Base-by-base conservation (phyloP, 2,888 invertebrate species). In the Pandemis corylana region DNA sequence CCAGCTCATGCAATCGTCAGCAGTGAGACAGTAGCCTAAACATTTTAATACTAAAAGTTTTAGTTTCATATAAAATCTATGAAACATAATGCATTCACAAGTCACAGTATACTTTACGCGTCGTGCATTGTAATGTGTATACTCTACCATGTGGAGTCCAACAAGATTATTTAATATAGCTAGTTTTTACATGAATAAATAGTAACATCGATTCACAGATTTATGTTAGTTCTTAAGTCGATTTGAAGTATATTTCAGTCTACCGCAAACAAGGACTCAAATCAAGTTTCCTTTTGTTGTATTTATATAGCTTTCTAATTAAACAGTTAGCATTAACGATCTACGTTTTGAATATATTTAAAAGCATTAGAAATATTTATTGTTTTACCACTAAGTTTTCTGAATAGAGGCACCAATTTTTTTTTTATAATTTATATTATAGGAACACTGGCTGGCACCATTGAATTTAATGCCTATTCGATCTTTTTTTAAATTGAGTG, bases 341-440 rank as follows among this genome's bases (percentile, higher is more conserved):
- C 41, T 59, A 70, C 41, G 64, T 56, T 69, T 62, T 42, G 51
- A 61, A 53, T 75, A 61, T 59, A 75, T 46, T 75, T 75, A 36
- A 59, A 70, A 75, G 70, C 70, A 28, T 71, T 75, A 75, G 36
- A 75, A 71, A 63, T 74, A 75, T 59, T 59, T 68, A 28, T 44
- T 71, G 41, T 75, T 70, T 59, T 62, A 75, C 66, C 70, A 67
- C 74, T 75, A 75, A 53, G 63, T 72, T 70, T 75, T 75, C 65
- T 71, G 75, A 75, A 67, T 62, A 76, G 76, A 76, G 76, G 76
- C 76, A 76, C 76, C 76, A 73, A 69, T 76, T 73, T 76, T 73
- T 64, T 67, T 67, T 61, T n/a, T 15, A 63, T 65, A 68, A 0
- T 20, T 68, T 63, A 67, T 65, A 68, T 71, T 68, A 53, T 74